Evolutionary conservation across 2,113 vertebrate species (phyloP).

Genomic region (Orientallactaga bullata): DNA sequence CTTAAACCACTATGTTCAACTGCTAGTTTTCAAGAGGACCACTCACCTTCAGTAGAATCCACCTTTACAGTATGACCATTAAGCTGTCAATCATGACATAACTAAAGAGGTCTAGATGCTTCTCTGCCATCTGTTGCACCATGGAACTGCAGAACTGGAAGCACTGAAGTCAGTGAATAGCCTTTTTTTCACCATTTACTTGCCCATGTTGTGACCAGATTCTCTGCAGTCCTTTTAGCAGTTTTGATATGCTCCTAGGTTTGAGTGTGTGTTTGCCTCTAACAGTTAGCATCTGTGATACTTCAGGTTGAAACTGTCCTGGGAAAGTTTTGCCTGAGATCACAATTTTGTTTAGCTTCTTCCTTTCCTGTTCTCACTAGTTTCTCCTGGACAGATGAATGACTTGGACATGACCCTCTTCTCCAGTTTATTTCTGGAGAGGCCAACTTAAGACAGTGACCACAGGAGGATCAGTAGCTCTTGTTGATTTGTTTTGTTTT

Average conservation of each 20-base stretch:
- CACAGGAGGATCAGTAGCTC: not conserved
- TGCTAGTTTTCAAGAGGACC: not conserved
- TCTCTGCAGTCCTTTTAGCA: not conserved
- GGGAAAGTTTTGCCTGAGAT: not conserved
- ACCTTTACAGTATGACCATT: not conserved
- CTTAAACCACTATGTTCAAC: not conserved
- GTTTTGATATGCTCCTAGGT: not conserved
- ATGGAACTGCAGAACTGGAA: not conserved
- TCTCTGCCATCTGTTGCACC: not conserved
- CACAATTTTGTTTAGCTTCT: slow-evolving; percentile 9
- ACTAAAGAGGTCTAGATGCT: not conserved
- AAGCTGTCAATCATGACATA: not conserved
- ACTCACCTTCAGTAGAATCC: not conserved
- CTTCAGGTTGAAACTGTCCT: slow-evolving; percentile 6
- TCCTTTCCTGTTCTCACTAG: not conserved
- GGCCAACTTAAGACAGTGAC: not conserved
- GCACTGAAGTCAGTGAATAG: not conserved
- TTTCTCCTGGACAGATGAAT: slow-evolving; percentile 19
- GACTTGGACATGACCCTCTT: not conserved
- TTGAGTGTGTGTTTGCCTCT: not conserved
- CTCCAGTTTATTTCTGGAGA: slow-evolving; percentile 33
- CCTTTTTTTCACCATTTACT: not conserved
- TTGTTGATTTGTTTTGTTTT: not conserved
- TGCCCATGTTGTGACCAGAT: not conserved
- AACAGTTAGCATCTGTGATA: not conserved